Percentiles rank a stretch among this genome's conserved stretches.
Conservation (phyloP, 2,888 invertebrate genomes). For the Tachina lurida region DNA sequence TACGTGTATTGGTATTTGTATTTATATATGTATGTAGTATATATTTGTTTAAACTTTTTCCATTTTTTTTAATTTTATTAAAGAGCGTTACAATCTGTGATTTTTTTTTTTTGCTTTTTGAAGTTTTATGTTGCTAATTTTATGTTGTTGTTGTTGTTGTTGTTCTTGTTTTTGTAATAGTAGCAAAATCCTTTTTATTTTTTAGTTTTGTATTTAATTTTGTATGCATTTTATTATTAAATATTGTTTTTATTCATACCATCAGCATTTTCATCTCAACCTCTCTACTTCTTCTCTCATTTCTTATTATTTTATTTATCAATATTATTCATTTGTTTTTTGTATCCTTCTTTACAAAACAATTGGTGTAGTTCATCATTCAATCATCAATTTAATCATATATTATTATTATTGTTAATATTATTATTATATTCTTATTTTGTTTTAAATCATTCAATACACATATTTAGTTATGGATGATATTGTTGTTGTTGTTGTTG, state of each 20-base stretch:
- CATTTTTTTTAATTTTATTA: constrained; percentile 73
- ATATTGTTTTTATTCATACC: constrained; percentile 73
- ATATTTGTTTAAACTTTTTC: constrained; percentile 57
- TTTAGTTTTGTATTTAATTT: constrained; percentile 63
- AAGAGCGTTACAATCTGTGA: constrained; percentile 76
- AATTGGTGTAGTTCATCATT: constrained; percentile 75
- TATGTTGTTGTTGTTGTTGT: constrained; percentile 75
- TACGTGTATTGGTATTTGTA: constrained; percentile 67
- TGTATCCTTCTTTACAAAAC: constrained; percentile 77
- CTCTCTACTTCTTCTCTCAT: constrained; percentile 75
- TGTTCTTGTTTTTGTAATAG: constrained; percentile 76
- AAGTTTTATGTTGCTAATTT: constrained; percentile 64
- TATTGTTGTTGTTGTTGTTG: constrained; percentile 72
- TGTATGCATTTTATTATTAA: constrained; percentile 73
- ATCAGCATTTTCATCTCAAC: constrained; percentile 78
- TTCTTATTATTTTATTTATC: constrained; percentile 63
- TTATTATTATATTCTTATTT: constrained; percentile 42
- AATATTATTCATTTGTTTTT: constrained; percentile 73
- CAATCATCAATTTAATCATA: constrained; percentile 68
- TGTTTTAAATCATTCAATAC: constrained; percentile 63
- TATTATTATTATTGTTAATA: constrained; percentile 56
- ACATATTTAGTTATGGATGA: constrained; percentile 74
- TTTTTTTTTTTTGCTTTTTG: constrained; percentile 58
- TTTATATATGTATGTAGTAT: constrained; percentile 72
- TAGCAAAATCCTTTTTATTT: constrained; percentile 73